Base-by-base conservation (phyloP, 1,140 invertebrate species). In the Ceratina calcarata region DNA sequence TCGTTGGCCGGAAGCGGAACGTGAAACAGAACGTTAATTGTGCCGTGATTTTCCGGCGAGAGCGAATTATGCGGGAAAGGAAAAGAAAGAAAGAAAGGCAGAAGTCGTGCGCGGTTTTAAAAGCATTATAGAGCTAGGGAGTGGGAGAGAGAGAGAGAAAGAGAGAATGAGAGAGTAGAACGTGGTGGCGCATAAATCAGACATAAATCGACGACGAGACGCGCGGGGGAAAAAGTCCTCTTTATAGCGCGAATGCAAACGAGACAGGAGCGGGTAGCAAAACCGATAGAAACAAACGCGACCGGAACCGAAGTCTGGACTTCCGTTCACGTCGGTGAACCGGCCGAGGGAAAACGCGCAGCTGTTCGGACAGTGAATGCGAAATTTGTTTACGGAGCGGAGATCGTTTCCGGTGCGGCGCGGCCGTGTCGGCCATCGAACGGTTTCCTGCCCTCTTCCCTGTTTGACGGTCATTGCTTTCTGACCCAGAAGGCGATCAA, bases 181-280 rank as follows among this genome's bases (percentile, higher is more conserved):
- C 65, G 76, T 53, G 76, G 49, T 27, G 58, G 32, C 49, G 76
- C 76, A 78, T 78, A 78, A 78, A 78, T 64, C 68, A 27, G 71
- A 55, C 61, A 51, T 73, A 74, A 75, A 80, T 80, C 78, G 62
- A 66, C 27, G 57, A 16, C 7, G 49, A 64, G 58, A 45, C 45
- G 24, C n/a, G 32, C 16, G 12, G 6, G 51, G 10, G 22, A 24
- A 71, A 55, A 49, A 55, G 24, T 15, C n/a, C 49, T n/a, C 15
- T 37, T 24, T 13, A 49, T 18, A 51, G 7, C 18, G 65, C 49
- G 53, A 64, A 69, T 69, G 73, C 69, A 70, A 70, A 76, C 73
- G 73, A 62, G 75, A 62, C 49, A 15, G 13, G 20, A 15, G 16
- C 4, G 27, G 58, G 13, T 45, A 18, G 79, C 62, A 71, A 71